Conservation (phyloP, 2,888 invertebrate genomes). For the Synergus japonicus region DNA sequence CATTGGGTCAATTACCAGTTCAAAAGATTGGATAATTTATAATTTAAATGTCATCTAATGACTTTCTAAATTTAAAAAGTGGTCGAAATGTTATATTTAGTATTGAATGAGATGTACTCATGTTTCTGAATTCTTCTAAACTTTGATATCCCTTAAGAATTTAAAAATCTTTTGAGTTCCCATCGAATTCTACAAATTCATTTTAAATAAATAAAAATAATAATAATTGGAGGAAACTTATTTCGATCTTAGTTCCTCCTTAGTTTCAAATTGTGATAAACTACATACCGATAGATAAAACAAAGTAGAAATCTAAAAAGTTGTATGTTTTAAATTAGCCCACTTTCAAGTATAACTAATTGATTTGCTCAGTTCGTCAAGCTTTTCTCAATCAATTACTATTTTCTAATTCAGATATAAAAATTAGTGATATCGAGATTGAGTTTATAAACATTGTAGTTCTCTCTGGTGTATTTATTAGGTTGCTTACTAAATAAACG, state of each 20-base stretch:
- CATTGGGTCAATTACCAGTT: no score
- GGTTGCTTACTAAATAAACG: conserved; percentile 23
- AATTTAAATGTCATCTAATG: no score
- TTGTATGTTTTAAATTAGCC: not conserved
- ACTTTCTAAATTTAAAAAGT: no score
- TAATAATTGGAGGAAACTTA: not conserved
- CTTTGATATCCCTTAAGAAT: no score
- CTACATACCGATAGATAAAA: not conserved
- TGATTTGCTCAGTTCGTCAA: not conserved
- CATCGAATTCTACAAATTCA: no score
- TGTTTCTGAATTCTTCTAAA: no score
- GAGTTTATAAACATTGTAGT: not conserved
- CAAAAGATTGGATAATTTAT: no score
- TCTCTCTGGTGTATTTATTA: conserved; percentile 17
- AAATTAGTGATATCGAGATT: not conserved
- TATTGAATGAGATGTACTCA: no score
- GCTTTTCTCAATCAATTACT: not conserved
- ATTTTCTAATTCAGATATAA: not conserved
- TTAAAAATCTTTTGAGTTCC: no score
- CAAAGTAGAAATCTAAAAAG: conserved; percentile 12
- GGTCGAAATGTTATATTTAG: no score
- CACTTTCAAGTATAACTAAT: conserved; percentile 24
- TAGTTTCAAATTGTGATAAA: conserved; percentile 1
- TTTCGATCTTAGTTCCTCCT: not conserved
- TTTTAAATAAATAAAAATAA: not conserved